Conservation (phyloP, 2,113 vertebrate species). For the Pseudorasbora parva region DNA sequence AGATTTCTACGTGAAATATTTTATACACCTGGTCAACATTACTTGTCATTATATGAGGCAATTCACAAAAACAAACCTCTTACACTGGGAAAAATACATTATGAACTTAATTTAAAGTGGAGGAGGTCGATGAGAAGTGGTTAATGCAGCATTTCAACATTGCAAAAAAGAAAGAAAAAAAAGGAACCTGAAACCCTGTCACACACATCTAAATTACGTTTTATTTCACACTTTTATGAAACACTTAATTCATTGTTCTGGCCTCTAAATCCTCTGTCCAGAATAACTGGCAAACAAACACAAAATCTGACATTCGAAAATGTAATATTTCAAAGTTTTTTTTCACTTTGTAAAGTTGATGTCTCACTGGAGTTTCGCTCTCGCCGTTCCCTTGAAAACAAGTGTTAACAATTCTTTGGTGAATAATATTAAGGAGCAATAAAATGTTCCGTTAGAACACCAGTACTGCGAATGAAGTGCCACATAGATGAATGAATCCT, state of each 20-base stretch:
- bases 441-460: slow-evolving; percentile 51
- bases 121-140: background rate
- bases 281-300: slow-evolving; percentile 42
- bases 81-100: slow-evolving; percentile 24
- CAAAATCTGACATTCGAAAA: slow-evolving; percentile 57
- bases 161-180: background rate
- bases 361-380: slow-evolving; percentile 57
- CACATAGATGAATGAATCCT: slow-evolving; percentile 65
- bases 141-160: background rate
- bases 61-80: slow-evolving; percentile 11
- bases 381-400: slow-evolving; percentile 50
- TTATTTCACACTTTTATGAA: slow-evolving; percentile 46
- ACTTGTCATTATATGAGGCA: slow-evolving; percentile 13
- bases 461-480: slow-evolving; percentile 58
- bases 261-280: slow-evolving; percentile 29
- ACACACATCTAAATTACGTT: slow-evolving; percentile 4
- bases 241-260: slow-evolving; percentile 57
- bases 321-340: slow-evolving; percentile 66
- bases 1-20: slow-evolving; percentile 22
- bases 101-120: background rate
- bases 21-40: slow-evolving; percentile 31
- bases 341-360: slow-evolving; percentile 61
- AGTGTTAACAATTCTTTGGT: slow-evolving; percentile 68
- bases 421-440: slow-evolving; percentile 51
- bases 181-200: slow-evolving; percentile 10